A percentile compares a stretch with the other conserved stretches of the same genome.
phyloP scores from a whole-genome alignment of 2,888 invertebrate genomes.

The Nomada hirtipes region DNA sequence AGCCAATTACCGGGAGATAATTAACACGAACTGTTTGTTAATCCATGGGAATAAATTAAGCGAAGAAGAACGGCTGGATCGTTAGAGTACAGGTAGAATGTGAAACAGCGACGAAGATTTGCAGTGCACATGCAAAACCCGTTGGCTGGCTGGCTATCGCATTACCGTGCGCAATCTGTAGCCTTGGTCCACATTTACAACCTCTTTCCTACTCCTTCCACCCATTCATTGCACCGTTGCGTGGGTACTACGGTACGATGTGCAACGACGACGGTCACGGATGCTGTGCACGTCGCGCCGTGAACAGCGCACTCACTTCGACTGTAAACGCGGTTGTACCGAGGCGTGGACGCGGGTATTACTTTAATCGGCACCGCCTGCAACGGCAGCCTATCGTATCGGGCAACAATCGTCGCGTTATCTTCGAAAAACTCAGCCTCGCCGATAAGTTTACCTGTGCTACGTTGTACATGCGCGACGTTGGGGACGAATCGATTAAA shows the following conservation, averaged over 20 bases:
- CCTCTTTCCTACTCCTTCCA: conserved; percentile 64
- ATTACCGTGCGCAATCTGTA: conserved; percentile 76
- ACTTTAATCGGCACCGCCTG: conserved; percentile 28
- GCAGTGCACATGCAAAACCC: conserved; percentile 33
- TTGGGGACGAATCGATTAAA: neutral
- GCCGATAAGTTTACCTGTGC: conserved; percentile 6
- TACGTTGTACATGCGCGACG: neutral
- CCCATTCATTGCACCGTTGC: conserved; percentile 37
- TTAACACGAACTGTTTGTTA: neutral
- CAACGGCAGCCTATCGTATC: conserved; percentile 39
- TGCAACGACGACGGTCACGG: conserved; percentile 18
- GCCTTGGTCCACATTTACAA: conserved; percentile 77
- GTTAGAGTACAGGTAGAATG: conserved; percentile 9
- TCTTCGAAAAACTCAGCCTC: conserved; percentile 10
- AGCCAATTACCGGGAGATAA: conserved; percentile 25
- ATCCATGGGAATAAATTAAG: conserved; percentile 7
- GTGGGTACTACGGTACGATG: conserved; percentile 29
- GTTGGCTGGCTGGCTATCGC: conserved; percentile 62
- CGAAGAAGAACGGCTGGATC: neutral
- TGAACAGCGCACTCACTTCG: neutral
- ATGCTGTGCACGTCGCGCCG: conserved; percentile 18
- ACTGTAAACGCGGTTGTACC: neutral
- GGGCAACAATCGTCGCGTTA: conserved; percentile 19
- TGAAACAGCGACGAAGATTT: conserved; percentile 43
- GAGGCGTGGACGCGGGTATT: neutral